A percentile compares a stretch with the other conserved stretches of the same genome.
These are phyloP conservation scores for Pica pica DNA, from an alignment of 2,113 vertebrate genomes.

Conservation along the genomic window DNA sequence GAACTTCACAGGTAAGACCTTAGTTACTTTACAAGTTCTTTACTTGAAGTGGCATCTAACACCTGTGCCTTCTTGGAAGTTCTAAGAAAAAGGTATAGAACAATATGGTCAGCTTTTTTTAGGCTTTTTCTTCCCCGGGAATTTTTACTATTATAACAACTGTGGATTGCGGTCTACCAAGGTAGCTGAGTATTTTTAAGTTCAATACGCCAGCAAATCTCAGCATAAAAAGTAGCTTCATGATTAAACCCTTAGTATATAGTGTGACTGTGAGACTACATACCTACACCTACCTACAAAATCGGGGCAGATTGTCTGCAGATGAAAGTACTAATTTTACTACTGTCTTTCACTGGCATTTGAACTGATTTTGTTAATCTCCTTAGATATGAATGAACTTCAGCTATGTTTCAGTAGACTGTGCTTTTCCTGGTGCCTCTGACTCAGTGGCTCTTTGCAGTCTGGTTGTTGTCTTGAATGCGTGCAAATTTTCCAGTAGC, in stretches of 20 bases:
- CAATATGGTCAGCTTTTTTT: not conserved
- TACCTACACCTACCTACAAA: not conserved
- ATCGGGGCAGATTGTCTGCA: not conserved
- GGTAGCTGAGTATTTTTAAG: not conserved
- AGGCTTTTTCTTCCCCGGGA: not conserved
- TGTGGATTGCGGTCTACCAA: not conserved
- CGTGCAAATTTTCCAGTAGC: not conserved
- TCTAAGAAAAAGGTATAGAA: not conserved
- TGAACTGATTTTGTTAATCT: not conserved
- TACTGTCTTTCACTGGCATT: not conserved
- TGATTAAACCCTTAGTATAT: not conserved
- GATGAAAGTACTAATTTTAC: not conserved
- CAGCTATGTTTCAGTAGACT: not conserved
- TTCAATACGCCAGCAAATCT: not conserved
- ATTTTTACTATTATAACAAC: not conserved
- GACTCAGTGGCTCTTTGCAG: not conserved
- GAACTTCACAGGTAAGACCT: not conserved
- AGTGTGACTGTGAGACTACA: not conserved
- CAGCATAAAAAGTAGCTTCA: not conserved
- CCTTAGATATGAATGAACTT: not conserved
- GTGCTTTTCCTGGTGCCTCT: not conserved
- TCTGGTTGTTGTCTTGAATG: not conserved
- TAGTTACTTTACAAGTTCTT: not conserved
- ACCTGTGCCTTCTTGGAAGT: not conserved
- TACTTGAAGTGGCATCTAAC: not conserved